Percentiles rank a stretch among this genome's conserved stretches.
These are phyloP conservation scores for Schrankia costaestrigalis DNA, from an alignment of 2,888 invertebrate species.

Conservation along the genomic window DNA sequence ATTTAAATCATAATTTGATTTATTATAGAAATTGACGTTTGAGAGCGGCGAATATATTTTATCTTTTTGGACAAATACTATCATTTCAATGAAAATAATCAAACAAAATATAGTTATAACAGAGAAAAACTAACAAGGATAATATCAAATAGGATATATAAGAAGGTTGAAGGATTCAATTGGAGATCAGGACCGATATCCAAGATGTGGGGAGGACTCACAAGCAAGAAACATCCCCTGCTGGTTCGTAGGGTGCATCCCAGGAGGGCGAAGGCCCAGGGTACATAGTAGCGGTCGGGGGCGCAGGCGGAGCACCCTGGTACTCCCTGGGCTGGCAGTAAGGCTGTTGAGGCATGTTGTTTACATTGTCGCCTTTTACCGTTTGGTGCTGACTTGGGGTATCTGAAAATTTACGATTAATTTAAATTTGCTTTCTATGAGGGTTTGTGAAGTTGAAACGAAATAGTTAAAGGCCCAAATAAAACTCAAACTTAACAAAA, in stretches of 20 bases:
- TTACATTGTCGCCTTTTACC: conserved; percentile 78
- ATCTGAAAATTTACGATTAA: conserved; percentile 64
- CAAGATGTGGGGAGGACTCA: conserved; percentile 71
- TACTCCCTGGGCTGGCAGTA: conserved; percentile 68
- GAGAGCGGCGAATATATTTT: too few relatives aligned
- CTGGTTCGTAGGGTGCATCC: conserved; percentile 75
- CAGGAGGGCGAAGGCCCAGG: conserved; percentile 60
- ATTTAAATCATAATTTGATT: too few relatives aligned
- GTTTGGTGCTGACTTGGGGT: conserved; percentile 65
- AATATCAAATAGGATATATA: conserved; percentile 7
- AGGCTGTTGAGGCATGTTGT: conserved; percentile 71
- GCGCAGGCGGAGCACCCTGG: conserved; percentile 52
- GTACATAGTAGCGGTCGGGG: conserved; percentile 58
- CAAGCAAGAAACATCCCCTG: conserved; percentile 77
- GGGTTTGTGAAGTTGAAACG: background rate
- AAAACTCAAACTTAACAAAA: too few relatives aligned
- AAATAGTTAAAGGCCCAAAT: too few relatives aligned
- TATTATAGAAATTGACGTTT: too few relatives aligned
- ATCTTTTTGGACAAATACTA: too few relatives aligned
- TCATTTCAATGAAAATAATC: background rate
- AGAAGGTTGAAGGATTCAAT: conserved; percentile 31
- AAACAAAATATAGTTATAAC: background rate
- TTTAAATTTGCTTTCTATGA: conserved; percentile 19
- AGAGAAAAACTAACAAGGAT: background rate
- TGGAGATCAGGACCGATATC: conserved; percentile 51